phyloP scores from a whole-genome alignment of 2,113 vertebrate genomes.

The Poeciliopsis retropinna region DNA sequence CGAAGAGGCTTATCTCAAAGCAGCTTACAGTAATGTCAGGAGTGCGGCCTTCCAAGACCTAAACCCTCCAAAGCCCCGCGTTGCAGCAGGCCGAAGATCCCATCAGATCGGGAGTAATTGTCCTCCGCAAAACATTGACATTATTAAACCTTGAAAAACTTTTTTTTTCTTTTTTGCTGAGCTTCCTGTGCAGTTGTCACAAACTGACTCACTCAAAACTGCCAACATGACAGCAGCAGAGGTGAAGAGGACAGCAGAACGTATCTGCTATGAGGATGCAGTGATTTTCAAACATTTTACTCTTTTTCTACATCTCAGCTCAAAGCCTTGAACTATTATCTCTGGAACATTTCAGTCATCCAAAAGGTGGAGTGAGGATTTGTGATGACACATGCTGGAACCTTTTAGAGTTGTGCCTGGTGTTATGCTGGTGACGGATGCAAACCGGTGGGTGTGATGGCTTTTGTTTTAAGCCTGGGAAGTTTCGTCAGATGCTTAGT shows the following conservation, averaged over 20 bases:
- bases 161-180: slow-evolving; percentile 1
- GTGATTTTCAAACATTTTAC: background rate
- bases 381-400: slow-evolving; percentile 9
- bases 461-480: background rate
- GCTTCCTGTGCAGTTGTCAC: background rate
- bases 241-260: slow-evolving; percentile 8
- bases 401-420: background rate
- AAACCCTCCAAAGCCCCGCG: slow-evolving; percentile 28
- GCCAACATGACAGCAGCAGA: background rate
- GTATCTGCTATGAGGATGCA: background rate
- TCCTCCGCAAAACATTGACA: slow-evolving; percentile 14
- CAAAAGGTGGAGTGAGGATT: background rate
- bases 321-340: slow-evolving; percentile 11
- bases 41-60: slow-evolving; percentile 37
- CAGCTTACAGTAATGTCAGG: slow-evolving; percentile 52
- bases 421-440: slow-evolving; percentile 3
- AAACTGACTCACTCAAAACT: background rate
- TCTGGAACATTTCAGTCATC: background rate
- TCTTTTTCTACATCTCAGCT: background rate
- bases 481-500: background rate
- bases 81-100: slow-evolving; percentile 11
- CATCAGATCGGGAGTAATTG: slow-evolving; percentile 16
- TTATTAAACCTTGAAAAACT: slow-evolving; percentile 4
- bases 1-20: slow-evolving; percentile 67
- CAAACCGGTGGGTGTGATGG: background rate